Percentiles rank a stretch among this genome's conserved stretches.
phyloP scores from a whole-genome alignment of 2,113 vertebrate genomes.

The Psammodynastes pulverulentus region DNA sequence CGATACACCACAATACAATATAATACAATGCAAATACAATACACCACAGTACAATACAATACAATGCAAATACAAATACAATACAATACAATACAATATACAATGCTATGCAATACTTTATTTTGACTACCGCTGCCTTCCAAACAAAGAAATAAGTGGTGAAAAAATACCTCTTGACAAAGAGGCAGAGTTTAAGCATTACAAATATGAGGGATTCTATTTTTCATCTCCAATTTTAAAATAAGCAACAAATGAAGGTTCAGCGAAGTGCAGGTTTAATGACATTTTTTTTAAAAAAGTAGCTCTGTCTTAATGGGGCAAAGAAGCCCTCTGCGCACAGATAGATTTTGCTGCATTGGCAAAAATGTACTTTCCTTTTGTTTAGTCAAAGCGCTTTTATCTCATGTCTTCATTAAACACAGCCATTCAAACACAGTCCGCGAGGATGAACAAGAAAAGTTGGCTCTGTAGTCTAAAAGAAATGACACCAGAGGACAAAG shows the following conservation, averaged over 20 bases:
- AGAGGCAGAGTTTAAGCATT: background rate
- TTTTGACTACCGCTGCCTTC: background rate
- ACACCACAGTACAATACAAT: no score
- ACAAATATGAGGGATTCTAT: background rate
- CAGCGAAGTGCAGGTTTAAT: background rate
- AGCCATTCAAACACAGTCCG: background rate
- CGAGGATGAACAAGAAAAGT: background rate
- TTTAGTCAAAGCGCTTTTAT: background rate
- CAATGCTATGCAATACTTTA: background rate
- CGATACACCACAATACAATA: no score
- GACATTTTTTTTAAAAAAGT: background rate
- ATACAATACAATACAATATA: no score
- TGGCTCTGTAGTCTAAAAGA: background rate
- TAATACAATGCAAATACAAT: no score
- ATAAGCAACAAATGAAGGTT: background rate
- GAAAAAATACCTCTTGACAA: background rate
- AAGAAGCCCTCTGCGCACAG: background rate
- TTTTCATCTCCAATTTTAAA: background rate
- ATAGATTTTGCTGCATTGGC: background rate
- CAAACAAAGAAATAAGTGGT: background rate
- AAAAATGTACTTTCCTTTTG: background rate
- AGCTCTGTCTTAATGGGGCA: background rate
- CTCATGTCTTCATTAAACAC: background rate
- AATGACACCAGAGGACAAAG: background rate
- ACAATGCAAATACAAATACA: no score